Evolutionary conservation across 1,140 invertebrate species (phyloP), one percentile per base, ranked within the genome.

Genomic region (Anadara kagoshimensis): DNA sequence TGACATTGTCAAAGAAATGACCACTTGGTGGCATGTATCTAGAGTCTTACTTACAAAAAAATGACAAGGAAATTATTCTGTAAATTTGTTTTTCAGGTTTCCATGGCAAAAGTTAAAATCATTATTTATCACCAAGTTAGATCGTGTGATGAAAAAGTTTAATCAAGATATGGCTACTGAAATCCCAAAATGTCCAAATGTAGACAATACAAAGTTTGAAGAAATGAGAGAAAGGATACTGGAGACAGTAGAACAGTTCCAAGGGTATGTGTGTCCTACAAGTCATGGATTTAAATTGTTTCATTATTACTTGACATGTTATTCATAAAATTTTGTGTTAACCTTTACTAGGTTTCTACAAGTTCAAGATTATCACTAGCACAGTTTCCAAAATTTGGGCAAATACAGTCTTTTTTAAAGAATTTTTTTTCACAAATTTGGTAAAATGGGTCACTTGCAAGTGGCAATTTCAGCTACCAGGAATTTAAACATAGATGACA

Each of bases 151-250:
- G 82, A 94, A 93, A 44, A 93, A 97, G 64, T 97, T 97, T 83
- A 93, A 95, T 73, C 93, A 95, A 85, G 93, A 93, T 26, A 93
- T 93, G 68, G 93, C 94, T 7, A 92, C 92, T 26, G 91, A 95
- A 18, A 92, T 93, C 68, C 92, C 94, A 18, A 92, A 93, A 18
- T 95, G 93, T 82, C 95, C 95, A 0, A 98, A 98, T 87, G 95
- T 97, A 29, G 95, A 97, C 82, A 92, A 94, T 16, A 97, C 97
- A 78, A 95, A 96, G 84, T 97, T 95, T 88, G 95, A 97, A 80
- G 93, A 92, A 5, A 95, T 97, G 93, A 96, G 95, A 84, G 93
- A 93, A 61, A 94, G 93, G 80, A 92, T 98, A 20, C 88, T 98
- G 36, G 94, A 97, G 82, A 92, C 94, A 41, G 87, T 98, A 0